These are phyloP conservation scores for Rhingia rostrata DNA, from an alignment of 2,888 invertebrate species.

Conservation along the genomic window DNA sequence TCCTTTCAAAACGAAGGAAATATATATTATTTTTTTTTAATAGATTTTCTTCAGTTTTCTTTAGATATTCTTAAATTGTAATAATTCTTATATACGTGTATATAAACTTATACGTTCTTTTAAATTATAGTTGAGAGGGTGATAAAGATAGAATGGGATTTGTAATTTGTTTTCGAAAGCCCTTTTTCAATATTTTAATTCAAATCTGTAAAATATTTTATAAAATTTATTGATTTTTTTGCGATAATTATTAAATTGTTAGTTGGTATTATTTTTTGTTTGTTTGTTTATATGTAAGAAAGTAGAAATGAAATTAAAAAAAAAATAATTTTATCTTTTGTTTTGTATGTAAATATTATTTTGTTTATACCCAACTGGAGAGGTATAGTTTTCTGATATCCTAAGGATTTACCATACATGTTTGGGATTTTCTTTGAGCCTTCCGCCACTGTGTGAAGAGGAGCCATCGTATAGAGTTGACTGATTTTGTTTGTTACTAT, in stretches of 20 bases:
- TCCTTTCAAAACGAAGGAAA: constrained; percentile 41
- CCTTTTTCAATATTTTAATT: constrained; percentile 41
- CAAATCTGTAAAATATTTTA: constrained; percentile 64
- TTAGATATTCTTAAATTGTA: constrained; percentile 30
- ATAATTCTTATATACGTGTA: constrained; percentile 12
- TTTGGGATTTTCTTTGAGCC: constrained; percentile 6
- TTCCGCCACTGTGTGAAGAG: constrained; percentile 11
- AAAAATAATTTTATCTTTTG: constrained; percentile 8
- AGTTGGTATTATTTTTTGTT: constrained; percentile 17
- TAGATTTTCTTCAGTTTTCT: constrained; percentile 51
- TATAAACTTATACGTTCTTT: constrained; percentile 33
- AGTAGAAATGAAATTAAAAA: constrained; percentile 60
- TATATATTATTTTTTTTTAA: constrained; percentile 24
- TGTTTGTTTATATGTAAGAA: constrained; percentile 45
- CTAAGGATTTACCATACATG: constrained; percentile 14
- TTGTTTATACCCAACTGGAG: constrained; percentile 52
- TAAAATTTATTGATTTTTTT: constrained; percentile 25
- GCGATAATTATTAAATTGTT: constrained; percentile 22
- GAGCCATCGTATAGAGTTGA: not conserved
- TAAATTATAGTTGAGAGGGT: constrained; percentile 34
- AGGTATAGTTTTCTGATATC: constrained; percentile 18
- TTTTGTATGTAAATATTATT: constrained; percentile 16
- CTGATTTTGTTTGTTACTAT: not conserved
- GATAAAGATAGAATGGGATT: constrained; percentile 17
- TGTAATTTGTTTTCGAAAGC: constrained; percentile 22